A percentile compares a stretch with the other conserved stretches of the same genome.
phyloP scores from a whole-genome alignment of 1,140 invertebrate species.

The Drosophila tristis region DNA sequence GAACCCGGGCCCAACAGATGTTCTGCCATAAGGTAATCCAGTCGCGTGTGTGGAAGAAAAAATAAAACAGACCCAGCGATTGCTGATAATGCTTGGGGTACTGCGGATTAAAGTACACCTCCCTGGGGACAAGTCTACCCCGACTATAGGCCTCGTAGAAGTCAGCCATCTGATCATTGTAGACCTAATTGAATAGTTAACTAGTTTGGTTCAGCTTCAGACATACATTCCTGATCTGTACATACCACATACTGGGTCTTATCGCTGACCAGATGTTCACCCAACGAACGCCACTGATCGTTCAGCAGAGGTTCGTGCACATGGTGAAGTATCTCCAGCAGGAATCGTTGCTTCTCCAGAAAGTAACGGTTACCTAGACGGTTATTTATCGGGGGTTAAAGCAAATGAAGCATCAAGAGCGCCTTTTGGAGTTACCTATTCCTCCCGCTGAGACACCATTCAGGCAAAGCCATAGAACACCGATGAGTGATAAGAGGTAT shows the following conservation, averaged over 20 bases:
- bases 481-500: constrained; percentile 10
- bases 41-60: constrained; percentile 88
- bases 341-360: constrained; percentile 51
- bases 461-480: not conserved
- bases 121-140: constrained; percentile 83
- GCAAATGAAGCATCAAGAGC: not conserved
- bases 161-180: constrained; percentile 42
- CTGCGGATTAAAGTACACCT: constrained; percentile 86
- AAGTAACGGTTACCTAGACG: constrained; percentile 48
- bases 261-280: constrained; percentile 43
- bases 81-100: constrained; percentile 86
- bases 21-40: constrained; percentile 86
- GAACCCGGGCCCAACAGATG: constrained; percentile 87
- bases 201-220: not conserved
- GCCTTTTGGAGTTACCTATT: constrained; percentile 18
- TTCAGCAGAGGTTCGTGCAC: constrained; percentile 46
- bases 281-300: constrained; percentile 46
- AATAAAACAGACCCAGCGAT: constrained; percentile 86
- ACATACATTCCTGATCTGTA: not conserved
- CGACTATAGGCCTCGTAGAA: constrained; percentile 6
- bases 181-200: constrained; percentile 14
- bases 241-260: constrained; percentile 53
- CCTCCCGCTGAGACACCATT: constrained; percentile 16
- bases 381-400: no score
- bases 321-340: constrained; percentile 60